Percentiles rank a stretch among this genome's conserved stretches.
These are phyloP conservation scores for Pachliopta kotzebuea DNA, from an alignment of 2,888 invertebrate genomes.

Conservation along the genomic window DNA sequence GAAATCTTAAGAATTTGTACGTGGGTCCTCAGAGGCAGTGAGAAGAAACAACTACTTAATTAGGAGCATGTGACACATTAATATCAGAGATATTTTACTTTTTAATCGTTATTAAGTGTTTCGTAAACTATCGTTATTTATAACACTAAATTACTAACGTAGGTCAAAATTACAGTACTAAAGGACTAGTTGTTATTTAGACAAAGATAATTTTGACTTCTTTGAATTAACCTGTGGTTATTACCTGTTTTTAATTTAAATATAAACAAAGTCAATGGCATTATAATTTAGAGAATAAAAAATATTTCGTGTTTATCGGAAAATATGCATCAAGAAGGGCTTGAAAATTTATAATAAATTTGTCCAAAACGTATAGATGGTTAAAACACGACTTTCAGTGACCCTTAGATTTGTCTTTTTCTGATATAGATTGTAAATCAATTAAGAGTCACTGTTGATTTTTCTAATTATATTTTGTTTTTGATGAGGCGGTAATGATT, in stretches of 20 bases:
- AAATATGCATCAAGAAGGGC: too few relatives aligned
- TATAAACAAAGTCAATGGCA: too few relatives aligned
- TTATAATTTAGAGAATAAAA: too few relatives aligned
- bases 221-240: too few relatives aligned
- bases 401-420: background rate
- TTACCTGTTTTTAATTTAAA: too few relatives aligned
- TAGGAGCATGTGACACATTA: constrained; percentile 52
- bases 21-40: constrained; percentile 62
- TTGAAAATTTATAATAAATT: too few relatives aligned
- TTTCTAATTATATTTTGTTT: constrained; percentile 30
- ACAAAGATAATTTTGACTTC: too few relatives aligned
- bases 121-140: background rate
- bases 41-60: constrained; percentile 58
- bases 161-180: too few relatives aligned
- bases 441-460: background rate
- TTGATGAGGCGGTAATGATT: constrained; percentile 57
- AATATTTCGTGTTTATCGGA: too few relatives aligned
- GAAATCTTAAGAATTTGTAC: constrained; percentile 36
- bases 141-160: background rate
- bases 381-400: background rate
- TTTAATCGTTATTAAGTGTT: background rate
- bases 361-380: too few relatives aligned
- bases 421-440: background rate
- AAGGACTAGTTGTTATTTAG: too few relatives aligned
- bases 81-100: background rate